Evolutionary conservation across 1,140 invertebrate species (phyloP).

Genomic region (Orussus abietinus): DNA sequence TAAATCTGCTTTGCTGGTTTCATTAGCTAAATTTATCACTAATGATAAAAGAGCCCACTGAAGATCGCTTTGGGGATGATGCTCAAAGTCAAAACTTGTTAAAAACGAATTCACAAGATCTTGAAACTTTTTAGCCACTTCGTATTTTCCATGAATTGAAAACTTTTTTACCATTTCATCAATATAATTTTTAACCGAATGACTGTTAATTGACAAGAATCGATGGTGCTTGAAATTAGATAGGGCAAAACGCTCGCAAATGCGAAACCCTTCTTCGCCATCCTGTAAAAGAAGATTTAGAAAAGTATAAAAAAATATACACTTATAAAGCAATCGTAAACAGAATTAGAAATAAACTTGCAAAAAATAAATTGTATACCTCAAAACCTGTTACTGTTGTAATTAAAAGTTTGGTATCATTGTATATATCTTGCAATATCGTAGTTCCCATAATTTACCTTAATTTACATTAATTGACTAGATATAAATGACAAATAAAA

Average conservation of each 20-base stretch:
- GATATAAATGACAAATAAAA: no score
- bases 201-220: slow-evolving; percentile 44
- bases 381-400: slow-evolving; percentile 43
- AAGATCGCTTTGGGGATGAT: slow-evolving; percentile 48
- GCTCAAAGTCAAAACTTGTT: slow-evolving; percentile 44
- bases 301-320: slow-evolving; percentile 8
- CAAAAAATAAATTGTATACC: slow-evolving; percentile 24
- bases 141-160: slow-evolving; percentile 48
- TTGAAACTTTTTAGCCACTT: slow-evolving; percentile 42
- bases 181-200: slow-evolving; percentile 42
- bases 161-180: slow-evolving; percentile 45
- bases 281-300: slow-evolving; percentile 28
- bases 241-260: slow-evolving; percentile 47
- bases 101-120: slow-evolving; percentile 41
- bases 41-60: slow-evolving; percentile 47
- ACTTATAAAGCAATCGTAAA: background rate
- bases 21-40: slow-evolving; percentile 40
- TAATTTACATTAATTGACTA: no score
- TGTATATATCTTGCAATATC: slow-evolving; percentile 40
- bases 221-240: slow-evolving; percentile 50
- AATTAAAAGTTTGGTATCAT: slow-evolving; percentile 44
- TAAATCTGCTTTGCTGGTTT: slow-evolving; percentile 38
- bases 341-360: slow-evolving; percentile 1
- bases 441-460: slow-evolving; percentile 37
- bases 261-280: slow-evolving; percentile 44